Evolutionary conservation across 2,113 vertebrate species (phyloP).

Genomic region (Grantiella picta): DNA sequence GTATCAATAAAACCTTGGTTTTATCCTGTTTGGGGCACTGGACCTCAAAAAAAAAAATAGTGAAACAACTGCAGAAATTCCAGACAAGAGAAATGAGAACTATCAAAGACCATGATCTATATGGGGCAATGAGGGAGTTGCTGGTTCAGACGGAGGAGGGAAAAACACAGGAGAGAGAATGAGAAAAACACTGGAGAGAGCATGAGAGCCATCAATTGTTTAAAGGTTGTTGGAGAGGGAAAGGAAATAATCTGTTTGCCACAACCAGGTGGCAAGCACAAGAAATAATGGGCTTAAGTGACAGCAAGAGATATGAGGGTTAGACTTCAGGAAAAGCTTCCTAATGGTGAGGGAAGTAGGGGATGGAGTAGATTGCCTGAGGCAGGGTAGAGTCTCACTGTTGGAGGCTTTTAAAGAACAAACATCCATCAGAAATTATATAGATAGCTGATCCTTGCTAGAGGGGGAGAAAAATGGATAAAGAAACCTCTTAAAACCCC

Average conservation of each 20-base stretch:
- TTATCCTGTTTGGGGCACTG: neutral
- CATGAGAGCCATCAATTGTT: neutral
- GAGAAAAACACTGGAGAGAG: neutral
- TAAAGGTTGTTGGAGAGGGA: neutral
- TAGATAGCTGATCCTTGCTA: neutral
- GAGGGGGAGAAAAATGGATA: neutral
- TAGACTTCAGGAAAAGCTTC: neutral
- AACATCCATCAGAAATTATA: neutral
- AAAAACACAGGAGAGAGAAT: neutral
- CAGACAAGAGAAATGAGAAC: neutral
- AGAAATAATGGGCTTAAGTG: neutral
- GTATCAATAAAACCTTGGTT: neutral
- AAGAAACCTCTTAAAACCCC: neutral
- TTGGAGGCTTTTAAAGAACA: conserved; percentile 17
- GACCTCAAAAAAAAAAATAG: neutral
- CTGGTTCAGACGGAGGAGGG: neutral
- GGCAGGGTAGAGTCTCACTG: neutral
- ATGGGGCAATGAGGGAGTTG: neutral
- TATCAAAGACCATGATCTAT: neutral
- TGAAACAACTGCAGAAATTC: neutral
- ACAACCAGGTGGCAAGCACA: neutral
- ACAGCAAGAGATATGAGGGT: neutral
- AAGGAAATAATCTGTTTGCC: neutral
- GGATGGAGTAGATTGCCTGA: neutral
- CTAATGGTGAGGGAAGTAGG: neutral